Conservation (phyloP, 92 coral and sea anemone species). For the Siderastrea siderea region DNA sequence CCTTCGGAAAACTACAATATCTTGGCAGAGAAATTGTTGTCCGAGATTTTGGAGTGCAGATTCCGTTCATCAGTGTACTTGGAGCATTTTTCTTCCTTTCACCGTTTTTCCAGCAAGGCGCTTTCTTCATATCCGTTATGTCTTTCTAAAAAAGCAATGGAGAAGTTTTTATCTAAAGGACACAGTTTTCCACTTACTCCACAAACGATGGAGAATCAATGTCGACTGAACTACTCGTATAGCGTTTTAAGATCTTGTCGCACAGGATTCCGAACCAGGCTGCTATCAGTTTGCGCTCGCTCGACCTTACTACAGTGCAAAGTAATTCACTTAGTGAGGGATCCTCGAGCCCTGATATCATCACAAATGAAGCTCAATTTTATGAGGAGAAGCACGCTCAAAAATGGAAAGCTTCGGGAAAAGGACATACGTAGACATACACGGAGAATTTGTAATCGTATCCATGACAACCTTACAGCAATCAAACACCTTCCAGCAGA, state of each 20-base stretch:
- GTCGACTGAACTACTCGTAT: constrained; percentile 53
- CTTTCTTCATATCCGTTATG: constrained; percentile 75
- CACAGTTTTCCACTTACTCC: constrained; percentile 47
- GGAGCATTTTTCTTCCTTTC: constrained; percentile 55
- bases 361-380: constrained; percentile 32
- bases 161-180: not conserved
- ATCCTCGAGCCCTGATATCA: constrained; percentile 74
- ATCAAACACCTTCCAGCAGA: constrained; percentile 29
- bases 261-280: constrained; percentile 43
- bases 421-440: constrained; percentile 4
- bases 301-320: constrained; percentile 10
- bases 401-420: not conserved
- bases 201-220: constrained; percentile 42
- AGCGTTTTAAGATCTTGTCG: constrained; percentile 42
- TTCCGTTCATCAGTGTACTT: constrained; percentile 68
- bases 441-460: constrained; percentile 38
- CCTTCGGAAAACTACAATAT: constrained; percentile 47
- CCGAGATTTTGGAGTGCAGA: constrained; percentile 63
- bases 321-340: constrained; percentile 69
- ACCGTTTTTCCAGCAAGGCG: constrained; percentile 69
- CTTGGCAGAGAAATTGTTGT: constrained; percentile 53
- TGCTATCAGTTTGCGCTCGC: constrained; percentile 24
- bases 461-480: constrained; percentile 31
- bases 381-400: not conserved
- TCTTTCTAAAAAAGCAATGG: not conserved